Evolutionary conservation across 64 coral and sea anemone genomes (phyloP), one percentile per base, ranked within the genome.

Genomic region (Montipora efflorescens): DNA sequence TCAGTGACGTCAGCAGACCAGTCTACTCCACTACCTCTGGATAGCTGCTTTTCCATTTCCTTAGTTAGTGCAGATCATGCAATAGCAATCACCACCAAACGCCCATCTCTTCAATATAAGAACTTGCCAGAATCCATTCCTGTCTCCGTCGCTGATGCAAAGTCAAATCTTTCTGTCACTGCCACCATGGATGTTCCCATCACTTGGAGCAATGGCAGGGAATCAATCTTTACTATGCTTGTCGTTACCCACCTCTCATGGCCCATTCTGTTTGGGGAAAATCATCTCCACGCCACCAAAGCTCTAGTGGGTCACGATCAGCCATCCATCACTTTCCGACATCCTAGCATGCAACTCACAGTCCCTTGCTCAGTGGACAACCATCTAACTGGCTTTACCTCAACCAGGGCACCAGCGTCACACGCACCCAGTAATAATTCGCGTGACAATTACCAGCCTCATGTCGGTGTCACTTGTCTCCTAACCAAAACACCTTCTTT

Each of bases 201-300:
- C 5, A 74, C 43, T 58, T 88, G 68, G 87, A 28, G 28, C 28
- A 28, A 28, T 28, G 28, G 28, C 28, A 28, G 28, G 28, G 28
- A 28, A 28, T 28, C 28, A 28, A 76, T 21, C 67, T 67, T 66
- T 80, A 75, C 10, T 75, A 82, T 91, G 90, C 78, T 91, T 21
- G 79, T 91, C 10, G 78, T 91, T 72, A 79, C 90, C 47, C 43
- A 12, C 25, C 90, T 91, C 45, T 61, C 79, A 5, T 91, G 78
- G 78, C 79, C 64, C 6, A 91, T 91, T 22, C 67, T 91, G 46
- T 83, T 91, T 75, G 90, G 79, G 47, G 68, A 91, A 51, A 91
- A 91, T 46, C 90, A 83, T 55, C 66, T 91, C 46, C 78, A 91
- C 59, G 19, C 90, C 25, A 64, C 90, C 50, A 19, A 92, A 49